Evolutionary conservation across 2,888 invertebrate species (phyloP).

Genomic region (Drosophila anceps): DNA sequence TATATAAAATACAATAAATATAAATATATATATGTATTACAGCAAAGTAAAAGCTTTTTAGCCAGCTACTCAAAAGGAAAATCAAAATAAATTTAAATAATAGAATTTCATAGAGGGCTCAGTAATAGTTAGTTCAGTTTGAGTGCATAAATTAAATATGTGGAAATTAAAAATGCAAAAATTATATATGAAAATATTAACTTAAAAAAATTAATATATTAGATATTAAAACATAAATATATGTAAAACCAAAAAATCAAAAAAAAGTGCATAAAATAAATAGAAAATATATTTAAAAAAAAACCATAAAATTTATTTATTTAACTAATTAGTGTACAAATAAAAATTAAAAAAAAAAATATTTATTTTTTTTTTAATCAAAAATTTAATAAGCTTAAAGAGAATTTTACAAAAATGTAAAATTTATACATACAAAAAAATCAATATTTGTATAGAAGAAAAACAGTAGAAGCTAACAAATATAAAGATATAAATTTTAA

Average conservation of each 20-base stretch:
- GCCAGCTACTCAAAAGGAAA: constrained; percentile 13
- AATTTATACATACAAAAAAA: no score
- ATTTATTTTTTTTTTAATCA: no score
- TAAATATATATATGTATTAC: neutral
- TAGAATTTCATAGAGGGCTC: constrained; percentile 10
- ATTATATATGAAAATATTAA: neutral
- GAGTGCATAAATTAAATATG: constrained; percentile 31
- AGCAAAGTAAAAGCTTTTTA: constrained; percentile 3
- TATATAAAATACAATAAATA: neutral
- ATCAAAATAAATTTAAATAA: constrained; percentile 25
- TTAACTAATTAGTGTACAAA: no score
- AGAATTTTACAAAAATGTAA: no score
- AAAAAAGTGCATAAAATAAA: no score
- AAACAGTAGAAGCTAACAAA: no score
- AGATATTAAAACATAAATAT: neutral
- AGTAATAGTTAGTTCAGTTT: constrained; percentile 29
- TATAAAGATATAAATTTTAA: neutral
- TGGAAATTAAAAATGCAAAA: neutral
- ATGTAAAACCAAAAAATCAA: no score
- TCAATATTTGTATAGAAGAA: no score
- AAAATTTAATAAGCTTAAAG: no score
- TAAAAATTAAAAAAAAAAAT: neutral
- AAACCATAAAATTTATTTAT: neutral
- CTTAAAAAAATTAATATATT: neutral
- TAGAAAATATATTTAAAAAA: neutral